phyloP scores from a whole-genome alignment of 2,888 invertebrate species.

The Diaprepes abbreviatus region DNA sequence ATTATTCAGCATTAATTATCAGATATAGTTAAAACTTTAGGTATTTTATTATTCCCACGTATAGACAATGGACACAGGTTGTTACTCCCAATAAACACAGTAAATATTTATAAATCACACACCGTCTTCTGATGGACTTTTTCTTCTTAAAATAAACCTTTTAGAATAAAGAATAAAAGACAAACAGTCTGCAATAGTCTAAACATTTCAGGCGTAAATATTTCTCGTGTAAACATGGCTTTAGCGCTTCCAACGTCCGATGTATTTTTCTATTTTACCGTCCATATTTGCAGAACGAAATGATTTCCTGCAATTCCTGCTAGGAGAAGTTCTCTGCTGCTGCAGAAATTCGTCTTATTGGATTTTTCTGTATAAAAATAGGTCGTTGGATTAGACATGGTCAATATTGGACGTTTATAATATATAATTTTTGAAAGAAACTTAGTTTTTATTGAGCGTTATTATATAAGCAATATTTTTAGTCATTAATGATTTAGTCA shows the following conservation, averaged over 20 bases:
- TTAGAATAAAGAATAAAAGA: slow-evolving; percentile 6
- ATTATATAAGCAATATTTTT: too few relatives aligned
- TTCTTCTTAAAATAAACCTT: slow-evolving; percentile 14
- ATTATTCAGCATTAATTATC: too few relatives aligned
- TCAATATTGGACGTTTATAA: neutral
- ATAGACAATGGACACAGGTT: neutral
- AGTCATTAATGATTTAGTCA: too few relatives aligned
- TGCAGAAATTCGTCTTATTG: slow-evolving; percentile 8
- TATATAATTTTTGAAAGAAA: too few relatives aligned
- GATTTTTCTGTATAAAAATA: slow-evolving; percentile 11
- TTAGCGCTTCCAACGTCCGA: slow-evolving; percentile 4
- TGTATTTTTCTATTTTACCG: slow-evolving; percentile 16
- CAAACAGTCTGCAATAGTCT: slow-evolving; percentile 17
- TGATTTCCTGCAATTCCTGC: slow-evolving; percentile 15
- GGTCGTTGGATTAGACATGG: neutral
- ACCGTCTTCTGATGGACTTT: neutral
- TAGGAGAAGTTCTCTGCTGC: neutral
- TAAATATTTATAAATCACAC: slow-evolving; percentile 9
- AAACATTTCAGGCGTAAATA: slow-evolving; percentile 19
- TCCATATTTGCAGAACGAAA: slow-evolving; percentile 21
- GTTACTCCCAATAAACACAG: neutral
- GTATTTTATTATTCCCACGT: too few relatives aligned
- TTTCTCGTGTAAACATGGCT: slow-evolving; percentile 12
- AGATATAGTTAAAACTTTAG: too few relatives aligned
- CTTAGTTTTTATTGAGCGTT: too few relatives aligned